Evolutionary conservation across 1,140 invertebrate species (phyloP).

Genomic region (Thaumetopoea pityocampa): DNA sequence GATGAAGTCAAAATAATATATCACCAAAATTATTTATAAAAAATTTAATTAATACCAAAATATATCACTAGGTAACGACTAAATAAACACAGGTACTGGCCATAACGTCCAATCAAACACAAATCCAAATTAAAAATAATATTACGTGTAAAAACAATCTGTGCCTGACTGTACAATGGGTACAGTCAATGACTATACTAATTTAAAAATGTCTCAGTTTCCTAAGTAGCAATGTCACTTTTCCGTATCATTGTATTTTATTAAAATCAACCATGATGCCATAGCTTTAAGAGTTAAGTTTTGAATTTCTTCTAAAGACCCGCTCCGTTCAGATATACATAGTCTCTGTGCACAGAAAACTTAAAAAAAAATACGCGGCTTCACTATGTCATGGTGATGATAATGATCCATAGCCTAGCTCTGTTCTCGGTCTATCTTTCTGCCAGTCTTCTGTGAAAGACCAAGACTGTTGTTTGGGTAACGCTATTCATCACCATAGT

Average conservation of each 20-base stretch:
- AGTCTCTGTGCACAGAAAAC: too few relatives aligned
- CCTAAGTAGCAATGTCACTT: background rate
- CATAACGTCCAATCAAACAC: slow-evolving; percentile 23
- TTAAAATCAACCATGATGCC: background rate
- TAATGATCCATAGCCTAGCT: too few relatives aligned
- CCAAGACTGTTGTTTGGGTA: too few relatives aligned
- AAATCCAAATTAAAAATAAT: slow-evolving; percentile 8
- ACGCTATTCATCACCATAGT: too few relatives aligned
- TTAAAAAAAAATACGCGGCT: too few relatives aligned
- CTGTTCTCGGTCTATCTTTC: too few relatives aligned
- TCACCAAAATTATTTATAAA: slow-evolving; percentile 21
- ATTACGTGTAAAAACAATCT: background rate
- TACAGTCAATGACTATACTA: slow-evolving; percentile 3
- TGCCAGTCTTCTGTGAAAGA: too few relatives aligned
- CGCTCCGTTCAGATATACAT: too few relatives aligned
- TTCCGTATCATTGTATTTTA: background rate
- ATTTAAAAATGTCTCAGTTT: slow-evolving; percentile 4
- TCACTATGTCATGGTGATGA: too few relatives aligned
- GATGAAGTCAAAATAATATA: too few relatives aligned
- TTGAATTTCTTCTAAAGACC: too few relatives aligned
- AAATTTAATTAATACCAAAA: slow-evolving; percentile 6
- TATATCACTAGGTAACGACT: slow-evolving; percentile 21
- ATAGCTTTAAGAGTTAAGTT: too few relatives aligned
- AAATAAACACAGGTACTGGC: slow-evolving; percentile 32
- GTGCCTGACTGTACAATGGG: slow-evolving; percentile 1